phyloP scores from a whole-genome alignment of 2,888 invertebrate genomes.

The Laspeyria flexula region DNA sequence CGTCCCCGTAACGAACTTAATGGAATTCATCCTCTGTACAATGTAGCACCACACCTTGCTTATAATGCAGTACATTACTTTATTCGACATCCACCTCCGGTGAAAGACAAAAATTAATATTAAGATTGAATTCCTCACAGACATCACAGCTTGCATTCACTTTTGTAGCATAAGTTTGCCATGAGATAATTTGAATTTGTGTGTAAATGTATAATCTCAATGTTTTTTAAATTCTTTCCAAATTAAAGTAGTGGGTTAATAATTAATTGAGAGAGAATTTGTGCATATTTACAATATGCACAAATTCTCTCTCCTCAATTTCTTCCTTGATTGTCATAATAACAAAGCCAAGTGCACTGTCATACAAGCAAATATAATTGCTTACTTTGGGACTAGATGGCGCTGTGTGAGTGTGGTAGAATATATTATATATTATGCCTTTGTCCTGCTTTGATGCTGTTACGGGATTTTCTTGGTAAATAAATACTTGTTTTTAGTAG shows the following conservation, averaged over 20 bases:
- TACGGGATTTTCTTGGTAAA: not conserved
- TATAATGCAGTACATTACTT: conserved; percentile 83
- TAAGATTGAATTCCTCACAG: not conserved
- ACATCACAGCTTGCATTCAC: not conserved
- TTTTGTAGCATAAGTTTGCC: not conserved
- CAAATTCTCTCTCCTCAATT: no score
- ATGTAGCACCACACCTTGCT: conserved; percentile 89
- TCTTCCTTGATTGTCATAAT: no score
- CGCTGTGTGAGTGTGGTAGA: no score
- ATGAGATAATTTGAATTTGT: no score
- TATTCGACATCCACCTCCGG: conserved; percentile 76
- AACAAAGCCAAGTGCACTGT: no score
- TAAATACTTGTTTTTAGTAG: not conserved
- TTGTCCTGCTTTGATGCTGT: not conserved
- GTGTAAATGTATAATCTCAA: no score
- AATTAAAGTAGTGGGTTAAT: no score
- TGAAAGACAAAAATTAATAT: conserved; percentile 71
- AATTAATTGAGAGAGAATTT: no score
- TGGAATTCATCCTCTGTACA: conserved; percentile 93
- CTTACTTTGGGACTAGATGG: no score
- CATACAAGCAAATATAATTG: conserved; percentile 1
- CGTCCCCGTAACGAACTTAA: conserved; percentile 89
- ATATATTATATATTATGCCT: no score
- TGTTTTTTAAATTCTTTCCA: no score
- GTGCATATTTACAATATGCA: no score